A percentile compares a stretch with the other conserved stretches of the same genome.
phyloP scores from a whole-genome alignment of 1,140 invertebrate genomes.

The Arctopsyche grandis region DNA sequence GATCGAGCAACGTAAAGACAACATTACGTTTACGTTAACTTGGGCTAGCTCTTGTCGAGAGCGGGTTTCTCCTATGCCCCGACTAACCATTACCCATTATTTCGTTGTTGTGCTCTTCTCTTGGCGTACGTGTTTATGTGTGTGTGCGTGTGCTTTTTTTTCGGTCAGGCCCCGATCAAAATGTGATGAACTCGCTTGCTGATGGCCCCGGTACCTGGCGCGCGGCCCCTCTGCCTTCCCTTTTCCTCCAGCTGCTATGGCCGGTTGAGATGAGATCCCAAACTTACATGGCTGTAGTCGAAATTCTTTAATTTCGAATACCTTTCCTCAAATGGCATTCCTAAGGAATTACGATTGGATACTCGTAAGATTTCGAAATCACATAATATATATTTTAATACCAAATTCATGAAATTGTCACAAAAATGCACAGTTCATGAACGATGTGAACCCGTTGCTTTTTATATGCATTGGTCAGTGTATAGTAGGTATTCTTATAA shows the following conservation, averaged over 20 bases:
- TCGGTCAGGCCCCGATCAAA: constrained; percentile 22
- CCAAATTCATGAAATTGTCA: too few relatives aligned
- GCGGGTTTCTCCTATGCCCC: neutral
- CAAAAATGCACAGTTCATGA: too few relatives aligned
- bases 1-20: neutral
- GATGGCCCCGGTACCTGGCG: constrained; percentile 26
- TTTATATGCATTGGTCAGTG: too few relatives aligned
- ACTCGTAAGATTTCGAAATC: too few relatives aligned
- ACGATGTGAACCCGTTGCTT: too few relatives aligned
- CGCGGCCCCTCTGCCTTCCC: constrained; percentile 20
- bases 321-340: too few relatives aligned
- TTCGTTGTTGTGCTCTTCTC: neutral
- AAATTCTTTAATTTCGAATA: neutral
- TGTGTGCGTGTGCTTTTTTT: neutral
- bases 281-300: constrained; percentile 29
- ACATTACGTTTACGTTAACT: neutral
- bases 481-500: too few relatives aligned
- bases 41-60: neutral
- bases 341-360: too few relatives aligned
- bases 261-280: constrained; percentile 41
- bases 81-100: constrained; percentile 4
- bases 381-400: too few relatives aligned
- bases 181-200: constrained; percentile 10
- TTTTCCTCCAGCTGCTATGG: constrained; percentile 34
- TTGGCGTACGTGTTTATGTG: neutral